A percentile compares a stretch with the other conserved stretches of the same genome.
phyloP scores from a whole-genome alignment of 2,888 invertebrate genomes.

The Melieria picta region DNA sequence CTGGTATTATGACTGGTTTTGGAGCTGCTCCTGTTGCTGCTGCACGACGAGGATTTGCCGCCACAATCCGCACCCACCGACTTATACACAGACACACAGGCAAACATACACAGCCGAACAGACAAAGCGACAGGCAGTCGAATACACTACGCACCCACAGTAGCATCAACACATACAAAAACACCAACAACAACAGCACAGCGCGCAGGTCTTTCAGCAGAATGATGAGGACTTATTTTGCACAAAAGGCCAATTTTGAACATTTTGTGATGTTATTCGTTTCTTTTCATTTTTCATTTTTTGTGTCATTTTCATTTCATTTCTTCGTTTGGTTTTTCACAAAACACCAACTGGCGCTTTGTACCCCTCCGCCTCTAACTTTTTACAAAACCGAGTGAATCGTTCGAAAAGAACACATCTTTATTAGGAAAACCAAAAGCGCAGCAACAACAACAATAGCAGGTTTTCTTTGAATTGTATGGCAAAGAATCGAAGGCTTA shows the following conservation, averaged over 20 bases:
- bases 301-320: slow-evolving; percentile 1
- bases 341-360: too few relatives aligned
- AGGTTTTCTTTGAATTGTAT: too few relatives aligned
- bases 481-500: too few relatives aligned
- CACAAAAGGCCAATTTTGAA: slow-evolving; percentile 25
- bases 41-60: background rate
- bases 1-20: background rate
- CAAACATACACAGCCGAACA: background rate
- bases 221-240: slow-evolving; percentile 1
- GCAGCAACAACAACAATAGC: too few relatives aligned
- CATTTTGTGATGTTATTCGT: slow-evolving; percentile 13
- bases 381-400: too few relatives aligned
- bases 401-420: too few relatives aligned
- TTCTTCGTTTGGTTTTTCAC: too few relatives aligned
- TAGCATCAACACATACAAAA: too few relatives aligned
- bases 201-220: background rate
- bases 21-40: slow-evolving; percentile 1
- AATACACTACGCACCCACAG: too few relatives aligned
- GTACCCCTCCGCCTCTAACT: too few relatives aligned
- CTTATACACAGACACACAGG: slow-evolving; percentile 7
- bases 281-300: background rate
- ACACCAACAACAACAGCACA: background rate
- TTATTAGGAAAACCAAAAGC: too few relatives aligned
- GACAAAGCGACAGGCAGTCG: slow-evolving; percentile 1
- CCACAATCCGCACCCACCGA: background rate